Base-by-base conservation (phyloP, 64 coral and sea anemone genomes). In the Astreopora myriophthalma region DNA sequence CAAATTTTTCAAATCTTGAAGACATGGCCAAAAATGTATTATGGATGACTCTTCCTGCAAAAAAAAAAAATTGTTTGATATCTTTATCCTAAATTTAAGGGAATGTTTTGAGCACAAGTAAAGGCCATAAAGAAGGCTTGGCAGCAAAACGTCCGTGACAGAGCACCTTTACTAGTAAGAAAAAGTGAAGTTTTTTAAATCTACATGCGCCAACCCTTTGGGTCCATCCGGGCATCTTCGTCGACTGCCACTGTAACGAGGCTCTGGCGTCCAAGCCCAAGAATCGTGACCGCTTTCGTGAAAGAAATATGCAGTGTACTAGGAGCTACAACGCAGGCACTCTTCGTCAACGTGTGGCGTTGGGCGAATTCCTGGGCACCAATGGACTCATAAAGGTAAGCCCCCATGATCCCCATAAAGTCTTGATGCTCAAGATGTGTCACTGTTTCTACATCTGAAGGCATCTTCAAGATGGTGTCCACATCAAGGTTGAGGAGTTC, bases 401-500 rank as follows among this genome's bases (percentile, higher is more conserved):
- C 31, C 36, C 40, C 80, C 92, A 94, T 74, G 4, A 89, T n/a
- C 13, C 74, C 42, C 75, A 77, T 13, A 14, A 55, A 55, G 10
- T 55, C 51, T 19, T 55, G 51, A 14, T 55, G 51, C 13, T 55
- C 51, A 55, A 94, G 57, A 36, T 88, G 30, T 36, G 26, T 20
- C 13, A 71, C 24, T 27, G 61, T 82, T 29, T 69, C 28, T 9
- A 93, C 58, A 1, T 93, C 79, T 29, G 75, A 74, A 20, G 92
- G 92, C 33, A 94, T 82, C 29, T 80, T 75, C 9, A 94, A 28
- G n/a, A 94, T 89, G 8, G 30, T 70, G 46, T 94, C 85, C 17
- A 69, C 52, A 35, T 94, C 86, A 8, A 94, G 86, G 27, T 94
- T 94, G 26, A 94, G 93, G 1, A 94, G 93, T 58, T 94, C 68